These are phyloP conservation scores for Drosophila tropicalis DNA, from an alignment of 1,140 invertebrate genomes.

Conservation along the genomic window DNA sequence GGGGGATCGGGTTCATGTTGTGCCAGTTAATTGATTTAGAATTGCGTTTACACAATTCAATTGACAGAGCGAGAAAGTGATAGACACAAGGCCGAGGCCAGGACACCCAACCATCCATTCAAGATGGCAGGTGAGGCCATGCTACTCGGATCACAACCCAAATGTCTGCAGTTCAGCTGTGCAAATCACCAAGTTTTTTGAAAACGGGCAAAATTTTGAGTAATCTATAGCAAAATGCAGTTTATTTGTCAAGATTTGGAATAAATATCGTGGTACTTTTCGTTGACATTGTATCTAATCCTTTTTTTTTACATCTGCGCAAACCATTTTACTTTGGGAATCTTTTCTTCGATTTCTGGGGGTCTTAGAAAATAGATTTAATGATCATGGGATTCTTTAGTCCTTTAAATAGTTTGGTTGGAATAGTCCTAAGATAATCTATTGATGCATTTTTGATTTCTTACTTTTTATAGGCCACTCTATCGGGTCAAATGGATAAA, in stretches of 20 bases:
- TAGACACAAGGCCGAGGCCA: not conserved
- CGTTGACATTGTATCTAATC: not conserved
- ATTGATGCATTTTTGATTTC: not conserved
- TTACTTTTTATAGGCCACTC: conserved; percentile 53
- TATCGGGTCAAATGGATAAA: conserved; percentile 82
- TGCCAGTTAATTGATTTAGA: conserved; percentile 70
- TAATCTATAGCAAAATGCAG: no score
- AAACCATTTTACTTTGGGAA: not conserved
- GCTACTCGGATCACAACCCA: no score
- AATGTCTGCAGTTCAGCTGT: no score
- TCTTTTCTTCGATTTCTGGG: no score
- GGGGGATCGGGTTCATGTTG: conserved; percentile 34
- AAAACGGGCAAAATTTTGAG: no score
- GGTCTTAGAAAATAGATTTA: no score
- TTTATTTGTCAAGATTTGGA: not conserved
- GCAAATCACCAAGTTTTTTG: no score
- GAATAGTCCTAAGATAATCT: no score
- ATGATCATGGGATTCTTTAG: no score
- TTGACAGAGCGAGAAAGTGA: not conserved
- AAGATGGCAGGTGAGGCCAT: not conserved
- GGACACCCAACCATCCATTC: not conserved
- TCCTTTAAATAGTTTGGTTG: no score
- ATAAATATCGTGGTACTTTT: no score
- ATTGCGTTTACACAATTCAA: conserved; percentile 4
- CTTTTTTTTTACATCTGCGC: not conserved